A percentile compares a stretch with the other conserved stretches of the same genome.
These are phyloP conservation scores for Xanthia icteritia DNA, from an alignment of 2,888 invertebrate species.

Conservation along the genomic window DNA sequence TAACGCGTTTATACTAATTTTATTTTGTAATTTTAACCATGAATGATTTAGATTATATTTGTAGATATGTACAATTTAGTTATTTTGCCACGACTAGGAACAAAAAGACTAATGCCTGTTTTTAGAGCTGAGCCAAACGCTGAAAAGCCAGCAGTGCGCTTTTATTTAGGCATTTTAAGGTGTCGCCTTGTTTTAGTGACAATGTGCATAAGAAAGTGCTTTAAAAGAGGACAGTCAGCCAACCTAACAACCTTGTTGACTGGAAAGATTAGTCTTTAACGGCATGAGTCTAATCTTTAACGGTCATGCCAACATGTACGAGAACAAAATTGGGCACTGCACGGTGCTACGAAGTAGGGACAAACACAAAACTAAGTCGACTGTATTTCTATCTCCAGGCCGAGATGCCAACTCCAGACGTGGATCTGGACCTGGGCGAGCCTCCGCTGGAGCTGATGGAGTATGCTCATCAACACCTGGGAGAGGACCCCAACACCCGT, in stretches of 20 bases:
- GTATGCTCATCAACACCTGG: conserved; percentile 92
- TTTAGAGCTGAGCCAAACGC: too few relatives aligned
- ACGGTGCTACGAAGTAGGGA: background rate
- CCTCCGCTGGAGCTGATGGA: conserved; percentile 92
- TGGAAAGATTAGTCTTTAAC: too few relatives aligned
- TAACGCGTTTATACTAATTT: conserved; percentile 2
- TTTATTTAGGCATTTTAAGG: too few relatives aligned
- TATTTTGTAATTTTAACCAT: background rate
- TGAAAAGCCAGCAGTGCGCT: too few relatives aligned
- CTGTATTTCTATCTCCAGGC: conserved; percentile 65
- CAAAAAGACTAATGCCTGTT: too few relatives aligned
- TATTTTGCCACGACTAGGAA: background rate
- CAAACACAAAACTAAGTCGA: conserved; percentile 3
- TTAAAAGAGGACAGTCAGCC: background rate
- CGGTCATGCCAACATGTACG: too few relatives aligned
- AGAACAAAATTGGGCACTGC: background rate
- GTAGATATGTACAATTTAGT: background rate
- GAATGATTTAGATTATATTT: background rate
- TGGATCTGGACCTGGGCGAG: conserved; percentile 92
- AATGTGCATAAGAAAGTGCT: background rate
- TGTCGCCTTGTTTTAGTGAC: too few relatives aligned
- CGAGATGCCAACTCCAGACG: conserved; percentile 89
- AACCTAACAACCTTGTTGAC: background rate
- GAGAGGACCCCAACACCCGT: conserved; percentile 93
- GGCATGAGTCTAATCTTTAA: background rate